Base-by-base conservation (phyloP, 2,113 vertebrate species). In the Cebus imitator region DNA sequence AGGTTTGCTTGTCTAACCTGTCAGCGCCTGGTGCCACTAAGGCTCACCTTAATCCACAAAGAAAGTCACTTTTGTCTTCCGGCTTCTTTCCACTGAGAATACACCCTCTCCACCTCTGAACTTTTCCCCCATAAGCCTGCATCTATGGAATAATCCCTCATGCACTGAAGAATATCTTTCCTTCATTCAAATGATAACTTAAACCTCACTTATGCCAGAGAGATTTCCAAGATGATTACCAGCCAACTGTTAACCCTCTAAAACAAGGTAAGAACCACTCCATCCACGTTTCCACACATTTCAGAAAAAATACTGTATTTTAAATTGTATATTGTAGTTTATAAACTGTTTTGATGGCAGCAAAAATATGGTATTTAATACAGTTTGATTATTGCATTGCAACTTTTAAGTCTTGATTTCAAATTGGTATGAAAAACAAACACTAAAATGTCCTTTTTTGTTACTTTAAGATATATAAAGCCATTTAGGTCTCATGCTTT, bases 181-280 rank as follows among this genome's bases (percentile, higher is more conserved):
- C 45, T 90, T 87, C 84, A 70, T 50, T 97, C n/a, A 90, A 85
- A 90, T 87, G 52, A 68, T 37, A 95, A 48, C 70, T 90, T 80
- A 92, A 84, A 87, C 35, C 25, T 23, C 84, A 84, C 70, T 87
- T 95, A 43, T 55, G 35, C 10, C 5, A 81, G 55, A 93, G 75
- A 91, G 37, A 93, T 83, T 97, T 87, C n/a, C 21, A 70, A 76
- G 76, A 97, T 87, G 90, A 64, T 84, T 58, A 37, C 23, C 40
- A 91, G 58, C 14, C 78, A 96, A 81, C 40, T 72, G 32, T 50
- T 84, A 90, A 64, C 13, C 14, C n/a, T 93, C 75, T 91, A 52
- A 95, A 96, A 90, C 57, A 94, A 96, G 58, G 88, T 82, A 82
- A 96, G 81, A 93, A 78, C 30, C 58, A 91, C 16, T 79, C 20